Percentiles rank a stretch among this genome's conserved stretches.
Conservation (phyloP, 53 echinoderm and acorn worm species). For the Echinometra lucunter region DNA sequence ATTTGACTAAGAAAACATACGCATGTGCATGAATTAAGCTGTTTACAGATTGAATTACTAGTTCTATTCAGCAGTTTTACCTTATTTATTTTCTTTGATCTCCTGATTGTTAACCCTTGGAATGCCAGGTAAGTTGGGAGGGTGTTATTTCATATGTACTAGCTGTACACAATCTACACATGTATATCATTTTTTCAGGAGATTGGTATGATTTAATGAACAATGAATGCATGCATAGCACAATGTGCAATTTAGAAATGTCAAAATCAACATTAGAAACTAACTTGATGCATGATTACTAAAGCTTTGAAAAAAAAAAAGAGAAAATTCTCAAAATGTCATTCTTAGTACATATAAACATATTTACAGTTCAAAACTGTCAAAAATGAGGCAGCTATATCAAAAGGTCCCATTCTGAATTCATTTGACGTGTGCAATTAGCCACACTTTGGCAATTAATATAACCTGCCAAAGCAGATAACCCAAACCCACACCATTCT, state of each 20-base stretch:
- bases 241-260: not conserved
- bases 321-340: not conserved
- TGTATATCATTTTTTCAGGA: too few species aligned
- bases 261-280: not conserved
- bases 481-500: too few species aligned
- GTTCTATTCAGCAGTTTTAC: too few species aligned
- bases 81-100: too few species aligned
- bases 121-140: too few species aligned
- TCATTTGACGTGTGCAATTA: not conserved
- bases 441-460: not conserved
- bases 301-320: not conserved
- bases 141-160: too few species aligned
- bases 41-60: too few species aligned
- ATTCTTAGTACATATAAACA: not conserved
- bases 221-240: not conserved
- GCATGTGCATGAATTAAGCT: too few species aligned
- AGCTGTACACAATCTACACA: too few species aligned
- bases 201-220: too few species aligned
- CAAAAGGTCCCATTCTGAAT: not conserved
- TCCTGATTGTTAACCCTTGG: too few species aligned
- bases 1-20: too few species aligned
- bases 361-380: constrained; percentile 32
- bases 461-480: not conserved
- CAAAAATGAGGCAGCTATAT: constrained; percentile 17
- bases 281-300: not conserved